Base-by-base conservation (phyloP, 1,140 invertebrate species). In the Conus betulinus region DNA sequence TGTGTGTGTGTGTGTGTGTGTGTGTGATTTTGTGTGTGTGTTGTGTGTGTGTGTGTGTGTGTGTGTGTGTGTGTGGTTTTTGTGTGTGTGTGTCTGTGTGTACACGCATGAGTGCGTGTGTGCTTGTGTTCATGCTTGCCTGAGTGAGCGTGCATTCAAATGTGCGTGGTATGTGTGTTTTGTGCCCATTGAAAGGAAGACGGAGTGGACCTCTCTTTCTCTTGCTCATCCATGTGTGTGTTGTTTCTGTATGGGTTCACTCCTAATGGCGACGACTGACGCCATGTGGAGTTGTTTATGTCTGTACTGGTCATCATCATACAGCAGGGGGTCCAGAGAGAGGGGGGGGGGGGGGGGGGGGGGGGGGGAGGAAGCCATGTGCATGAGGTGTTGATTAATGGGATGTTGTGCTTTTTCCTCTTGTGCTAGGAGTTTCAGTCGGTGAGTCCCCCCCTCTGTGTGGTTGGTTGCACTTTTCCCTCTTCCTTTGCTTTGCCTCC, bases 391-490 rank as follows among this genome's bases (percentile, higher is more conserved):
- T 88, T 74, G 81, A 88, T 53, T 78, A 85, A 88, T 51, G 88
- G 63, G 89, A 82, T 90, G 88, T 91, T n/a, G 90, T 92, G 90
- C 90, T 92, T 92, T n/a, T 92, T 87, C 88, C 86, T 84, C 84
- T 84, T 87, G 81, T 89, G 88, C 79, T 90, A 91, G 91, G 90
- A 88, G 84, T 91, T 91, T 91, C 85, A 88, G 90, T 90, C 91
- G 91, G 91, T 91, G 91, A 91, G 91, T 91, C 60, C 84, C 76
- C 82, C 60, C 84, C 79, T 60, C 52, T n/a, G 17, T 20, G 6
- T 23, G 6, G 67, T 71, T 71, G 17, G 67, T n/a, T 71, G 67
- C 67, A 20, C 11, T 71, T 71, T 71, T 71, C 39, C 71, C 76
- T 52, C 81, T 25, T 53, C 52, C 51, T 51, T 51, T 79, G 25